Evolutionary conservation across 2,888 invertebrate species (phyloP), one percentile per base, ranked within the genome.

Genomic region (Mayetiola destructor): DNA sequence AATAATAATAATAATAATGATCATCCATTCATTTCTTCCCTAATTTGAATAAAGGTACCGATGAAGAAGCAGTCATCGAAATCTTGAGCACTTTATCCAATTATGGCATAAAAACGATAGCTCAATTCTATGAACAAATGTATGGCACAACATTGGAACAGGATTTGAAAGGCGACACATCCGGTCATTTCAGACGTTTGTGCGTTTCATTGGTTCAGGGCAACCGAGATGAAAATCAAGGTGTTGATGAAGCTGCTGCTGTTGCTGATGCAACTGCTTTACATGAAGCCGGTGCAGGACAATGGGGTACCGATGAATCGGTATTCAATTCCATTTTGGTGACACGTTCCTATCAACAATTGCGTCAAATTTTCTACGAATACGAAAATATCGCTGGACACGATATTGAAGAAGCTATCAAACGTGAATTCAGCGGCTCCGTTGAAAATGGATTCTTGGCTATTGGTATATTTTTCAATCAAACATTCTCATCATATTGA

Each of bases 251-350:
- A 63, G 82, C 78, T 1, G 79, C 81, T 59, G 93, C 92, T 48
- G 77, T 81, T 58, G 80, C 84, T 59, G 93, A 94, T 71, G 93
- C 93, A 0, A 84, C 88, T 68, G 81, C 81, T 0, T 72, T 90
- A 35, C 83, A 80, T 52, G 75, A 78, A 59, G 88, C 89, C 56
- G 90, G 87, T 57, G 87, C 88, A 67, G 83, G 84, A 27, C 82
- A 88, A 71, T 88, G 89, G 87, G 91, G 92, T 56, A 92, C 93
- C 0, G 91, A 92, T 66, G 92, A 92, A 73, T 88, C 88, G 0
- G 79, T 82, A 59, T 92, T 94, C 76, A 89, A 91, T 73, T 77
- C 82, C 58, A 85, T 92, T 66, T 78, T 94, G 64, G 84, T 90
- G 63, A 83, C 88, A 56, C 84, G 91, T 67, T 92, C 90, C 63